Evolutionary conservation across 2,888 invertebrate species (phyloP).

Genomic region (Scaptomyza reducta): DNA sequence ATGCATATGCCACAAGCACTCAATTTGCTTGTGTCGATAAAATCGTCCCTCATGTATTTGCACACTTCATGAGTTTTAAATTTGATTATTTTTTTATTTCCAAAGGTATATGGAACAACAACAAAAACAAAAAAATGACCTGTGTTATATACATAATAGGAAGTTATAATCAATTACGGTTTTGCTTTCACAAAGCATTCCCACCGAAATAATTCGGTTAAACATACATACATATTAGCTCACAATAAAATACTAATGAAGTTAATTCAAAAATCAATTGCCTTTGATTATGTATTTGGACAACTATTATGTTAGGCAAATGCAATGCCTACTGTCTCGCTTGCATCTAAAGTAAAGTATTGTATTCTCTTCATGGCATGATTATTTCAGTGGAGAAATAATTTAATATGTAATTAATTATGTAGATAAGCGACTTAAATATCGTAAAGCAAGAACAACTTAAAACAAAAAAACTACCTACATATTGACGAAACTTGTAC

Average conservation of each 20-base stretch:
- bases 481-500: conserved; percentile 7
- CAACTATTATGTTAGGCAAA: conserved; percentile 5
- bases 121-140: conserved; percentile 54
- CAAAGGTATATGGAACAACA: conserved; percentile 37
- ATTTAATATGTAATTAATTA: conserved; percentile 2
- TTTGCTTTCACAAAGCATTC: conserved; percentile 76
- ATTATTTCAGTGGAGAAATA: neutral
- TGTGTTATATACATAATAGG: conserved; percentile 78
- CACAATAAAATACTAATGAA: conserved; percentile 73
- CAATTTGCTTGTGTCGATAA: conserved; percentile 22
- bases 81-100: conserved; percentile 54
- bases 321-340: conserved; percentile 1
- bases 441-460: conserved; percentile 1
- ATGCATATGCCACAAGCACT: neutral
- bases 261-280: conserved; percentile 56
- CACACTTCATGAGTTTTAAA: conserved; percentile 25
- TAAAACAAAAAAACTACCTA: neutral
- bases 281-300: conserved; percentile 37
- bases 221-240: conserved; percentile 56
- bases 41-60: conserved; percentile 17
- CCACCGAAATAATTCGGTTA: conserved; percentile 73
- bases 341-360: conserved; percentile 4
- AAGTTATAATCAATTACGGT: conserved; percentile 77
- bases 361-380: neutral
- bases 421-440: conserved; percentile 3